Conservation (phyloP, 2,113 vertebrate species). For the Brachirus orientalis region DNA sequence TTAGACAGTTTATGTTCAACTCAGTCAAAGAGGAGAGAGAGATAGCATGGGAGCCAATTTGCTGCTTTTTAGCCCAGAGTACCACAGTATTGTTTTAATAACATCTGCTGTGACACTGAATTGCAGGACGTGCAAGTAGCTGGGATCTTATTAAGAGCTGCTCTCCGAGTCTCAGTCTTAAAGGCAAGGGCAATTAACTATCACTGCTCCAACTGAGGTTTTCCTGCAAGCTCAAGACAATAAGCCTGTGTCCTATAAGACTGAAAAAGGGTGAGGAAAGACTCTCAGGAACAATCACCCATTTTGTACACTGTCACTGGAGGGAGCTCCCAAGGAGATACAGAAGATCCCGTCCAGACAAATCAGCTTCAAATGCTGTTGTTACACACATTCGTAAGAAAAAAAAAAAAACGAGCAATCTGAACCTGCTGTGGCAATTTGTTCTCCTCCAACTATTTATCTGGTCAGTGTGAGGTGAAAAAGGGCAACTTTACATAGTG, state of each 20-base stretch:
- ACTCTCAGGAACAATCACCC: constrained; percentile 38
- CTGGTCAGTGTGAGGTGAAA: constrained; percentile 22
- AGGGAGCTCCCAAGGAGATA: constrained; percentile 1
- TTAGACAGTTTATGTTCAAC: background rate
- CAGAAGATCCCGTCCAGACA: constrained; percentile 2
- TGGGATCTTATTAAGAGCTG: constrained; percentile 15
- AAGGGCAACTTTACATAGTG: constrained; percentile 22
- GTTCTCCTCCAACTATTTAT: constrained; percentile 37
- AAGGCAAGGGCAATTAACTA: too few species aligned
- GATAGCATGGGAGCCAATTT: background rate
- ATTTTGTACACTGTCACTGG: constrained; percentile 38
- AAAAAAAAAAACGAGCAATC: constrained; percentile 46
- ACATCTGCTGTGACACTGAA: constrained; percentile 33
- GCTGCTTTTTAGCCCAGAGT: background rate
- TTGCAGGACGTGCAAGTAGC: constrained; percentile 10
- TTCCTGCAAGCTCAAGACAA: constrained; percentile 32
- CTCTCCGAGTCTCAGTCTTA: too few species aligned
- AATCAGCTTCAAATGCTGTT: constrained; percentile 27
- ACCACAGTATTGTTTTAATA: constrained; percentile 9
- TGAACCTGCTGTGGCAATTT: constrained; percentile 18
- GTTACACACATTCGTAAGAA: constrained; percentile 19
- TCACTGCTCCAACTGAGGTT: constrained; percentile 41
- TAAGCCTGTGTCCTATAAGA: constrained; percentile 33
- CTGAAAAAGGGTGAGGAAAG: constrained; percentile 19
- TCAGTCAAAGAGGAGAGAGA: background rate